Conservation (phyloP, 2,888 invertebrate genomes). For the Rhynchonema sp. region DNA sequence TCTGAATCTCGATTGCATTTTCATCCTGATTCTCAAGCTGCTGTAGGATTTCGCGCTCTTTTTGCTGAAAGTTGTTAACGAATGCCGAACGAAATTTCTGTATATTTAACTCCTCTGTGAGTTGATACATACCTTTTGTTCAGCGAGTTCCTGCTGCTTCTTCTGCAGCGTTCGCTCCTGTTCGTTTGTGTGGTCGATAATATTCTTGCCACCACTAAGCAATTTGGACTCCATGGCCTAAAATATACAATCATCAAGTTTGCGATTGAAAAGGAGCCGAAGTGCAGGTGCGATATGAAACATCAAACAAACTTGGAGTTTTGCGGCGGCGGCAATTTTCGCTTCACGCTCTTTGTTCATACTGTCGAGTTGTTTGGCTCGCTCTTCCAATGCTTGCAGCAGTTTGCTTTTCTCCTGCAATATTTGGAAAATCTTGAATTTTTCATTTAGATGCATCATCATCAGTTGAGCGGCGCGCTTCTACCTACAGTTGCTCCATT, state of each 20-base stretch:
- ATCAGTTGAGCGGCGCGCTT: no score
- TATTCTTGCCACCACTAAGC: constrained; percentile 76
- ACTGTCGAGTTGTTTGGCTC: constrained; percentile 49
- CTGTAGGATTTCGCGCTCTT: constrained; percentile 75
- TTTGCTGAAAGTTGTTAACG: constrained; percentile 21
- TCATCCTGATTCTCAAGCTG: constrained; percentile 80
- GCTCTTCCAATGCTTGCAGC: constrained; percentile 41
- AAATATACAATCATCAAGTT: no score
- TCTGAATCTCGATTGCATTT: constrained; percentile 65
- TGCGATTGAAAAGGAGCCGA: no score
- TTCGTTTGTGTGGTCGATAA: constrained; percentile 82
- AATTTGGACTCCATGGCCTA: constrained; percentile 70
- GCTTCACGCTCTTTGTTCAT: constrained; percentile 26
- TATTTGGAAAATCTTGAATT: no score
- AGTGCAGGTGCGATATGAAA: no score
- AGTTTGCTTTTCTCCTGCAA: constrained; percentile 38
- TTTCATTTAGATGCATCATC: no score
- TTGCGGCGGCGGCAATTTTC: constrained; percentile 15
- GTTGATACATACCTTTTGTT: constrained; percentile 50
- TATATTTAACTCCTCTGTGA: no score
- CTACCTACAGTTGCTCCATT: no score
- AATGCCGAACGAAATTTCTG: not conserved
- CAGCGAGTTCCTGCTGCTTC: constrained; percentile 63
- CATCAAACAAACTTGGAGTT: no score
- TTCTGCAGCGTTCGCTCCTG: constrained; percentile 73